phyloP scores from a whole-genome alignment of 2,888 invertebrate species.

The Zygaena filipendulae region DNA sequence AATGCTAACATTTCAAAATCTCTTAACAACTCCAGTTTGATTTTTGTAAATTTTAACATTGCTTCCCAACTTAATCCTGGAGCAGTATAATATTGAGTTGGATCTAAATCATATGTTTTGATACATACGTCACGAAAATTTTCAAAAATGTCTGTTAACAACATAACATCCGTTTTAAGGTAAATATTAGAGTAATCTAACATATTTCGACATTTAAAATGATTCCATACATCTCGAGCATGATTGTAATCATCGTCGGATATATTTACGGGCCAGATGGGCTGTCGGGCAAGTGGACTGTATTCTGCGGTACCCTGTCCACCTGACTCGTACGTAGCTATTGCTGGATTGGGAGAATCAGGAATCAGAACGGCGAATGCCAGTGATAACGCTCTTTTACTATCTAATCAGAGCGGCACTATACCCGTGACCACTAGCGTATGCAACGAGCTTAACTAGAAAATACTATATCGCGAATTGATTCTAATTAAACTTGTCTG shows the following conservation, averaged over 20 bases:
- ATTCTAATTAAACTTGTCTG: no score
- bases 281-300: no score
- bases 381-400: no score
- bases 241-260: conserved; percentile 6
- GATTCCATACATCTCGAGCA: conserved; percentile 1
- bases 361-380: no score
- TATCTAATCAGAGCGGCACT: no score
- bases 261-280: no score
- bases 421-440: no score
- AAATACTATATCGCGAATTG: no score
- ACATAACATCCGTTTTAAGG: background rate
- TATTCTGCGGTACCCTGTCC: no score
- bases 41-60: background rate
- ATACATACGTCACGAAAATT: background rate
- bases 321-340: no score
- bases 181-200: background rate
- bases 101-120: background rate
- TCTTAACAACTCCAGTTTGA: background rate
- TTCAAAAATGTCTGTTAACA: background rate
- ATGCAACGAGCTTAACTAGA: no score
- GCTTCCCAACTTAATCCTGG: background rate
- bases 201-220: background rate
- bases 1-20: background rate
- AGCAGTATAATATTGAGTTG: background rate
- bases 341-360: no score